phyloP scores from a whole-genome alignment of 2,797 vertebrate species.

The Distichodus sexfasciatus region DNA sequence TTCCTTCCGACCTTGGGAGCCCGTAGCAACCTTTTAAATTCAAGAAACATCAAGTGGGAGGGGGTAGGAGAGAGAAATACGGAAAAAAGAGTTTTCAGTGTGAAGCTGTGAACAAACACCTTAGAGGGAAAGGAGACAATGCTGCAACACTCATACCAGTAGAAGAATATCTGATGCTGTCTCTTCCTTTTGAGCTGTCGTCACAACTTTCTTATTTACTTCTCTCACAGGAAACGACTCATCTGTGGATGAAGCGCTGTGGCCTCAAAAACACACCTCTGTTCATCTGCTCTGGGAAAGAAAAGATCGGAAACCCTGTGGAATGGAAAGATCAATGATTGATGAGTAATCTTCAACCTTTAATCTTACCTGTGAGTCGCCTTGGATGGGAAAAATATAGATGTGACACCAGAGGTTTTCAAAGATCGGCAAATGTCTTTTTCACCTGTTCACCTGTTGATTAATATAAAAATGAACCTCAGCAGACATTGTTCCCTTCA shows the following conservation, averaged over 20 bases:
- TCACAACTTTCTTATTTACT: slow-evolving; percentile 66
- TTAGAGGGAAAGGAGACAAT: background rate
- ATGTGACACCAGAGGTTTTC: slow-evolving; percentile 50
- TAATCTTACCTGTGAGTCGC: slow-evolving; percentile 35
- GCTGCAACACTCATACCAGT: slow-evolving; percentile 55
- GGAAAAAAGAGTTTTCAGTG: slow-evolving; percentile 41
- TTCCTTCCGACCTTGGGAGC: slow-evolving; percentile 61
- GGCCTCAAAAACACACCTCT: slow-evolving; percentile 63
- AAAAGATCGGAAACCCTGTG: slow-evolving; percentile 69
- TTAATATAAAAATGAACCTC: slow-evolving; percentile 37
- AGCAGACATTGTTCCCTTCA: slow-evolving; percentile 18
- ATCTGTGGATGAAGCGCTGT: slow-evolving; percentile 59
- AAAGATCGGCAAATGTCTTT: slow-evolving; percentile 7
- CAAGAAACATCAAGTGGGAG: slow-evolving; percentile 40
- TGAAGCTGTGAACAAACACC: slow-evolving; percentile 53
- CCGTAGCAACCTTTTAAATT: slow-evolving; percentile 62
- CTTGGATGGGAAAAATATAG: slow-evolving; percentile 45
- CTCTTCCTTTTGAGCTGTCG: slow-evolving; percentile 21
- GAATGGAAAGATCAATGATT: slow-evolving; percentile 55
- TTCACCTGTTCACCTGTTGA: slow-evolving; percentile 20
- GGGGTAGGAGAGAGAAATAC: slow-evolving; percentile 19
- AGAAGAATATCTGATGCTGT: slow-evolving; percentile 49
- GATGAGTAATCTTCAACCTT: slow-evolving; percentile 7
- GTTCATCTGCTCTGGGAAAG: slow-evolving; percentile 62
- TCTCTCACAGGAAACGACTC: slow-evolving; percentile 70